These are phyloP conservation scores for Rhipidura dahli DNA, from an alignment of 2,113 vertebrate genomes.

Conservation along the genomic window DNA sequence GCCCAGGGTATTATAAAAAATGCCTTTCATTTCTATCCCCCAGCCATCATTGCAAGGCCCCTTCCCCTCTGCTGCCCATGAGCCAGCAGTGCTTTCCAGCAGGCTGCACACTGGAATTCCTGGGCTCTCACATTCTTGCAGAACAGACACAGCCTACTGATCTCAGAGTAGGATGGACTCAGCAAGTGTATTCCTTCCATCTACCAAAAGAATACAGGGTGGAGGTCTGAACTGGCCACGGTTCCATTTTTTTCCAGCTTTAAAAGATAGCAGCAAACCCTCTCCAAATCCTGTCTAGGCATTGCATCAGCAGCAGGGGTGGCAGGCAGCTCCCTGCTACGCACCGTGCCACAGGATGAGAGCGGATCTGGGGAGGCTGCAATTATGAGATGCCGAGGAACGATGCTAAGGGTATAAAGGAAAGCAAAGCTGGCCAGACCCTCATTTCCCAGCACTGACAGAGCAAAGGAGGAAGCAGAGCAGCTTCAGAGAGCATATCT, in stretches of 20 bases:
- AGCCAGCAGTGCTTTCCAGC: constrained; percentile 5
- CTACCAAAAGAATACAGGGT: not conserved
- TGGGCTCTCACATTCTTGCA: not conserved
- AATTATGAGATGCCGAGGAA: not conserved
- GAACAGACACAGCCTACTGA: not conserved
- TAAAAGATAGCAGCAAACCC: not conserved
- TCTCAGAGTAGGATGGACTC: not conserved
- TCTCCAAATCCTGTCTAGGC: not conserved
- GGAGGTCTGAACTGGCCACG: not conserved
- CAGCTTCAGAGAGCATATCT: not conserved
- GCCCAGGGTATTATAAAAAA: constrained; percentile 55
- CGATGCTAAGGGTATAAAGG: not conserved
- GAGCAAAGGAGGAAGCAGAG: not conserved
- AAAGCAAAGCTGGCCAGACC: not conserved
- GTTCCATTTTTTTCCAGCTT: not conserved
- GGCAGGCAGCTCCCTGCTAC: not conserved
- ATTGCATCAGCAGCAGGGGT: not conserved
- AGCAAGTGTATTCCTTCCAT: not conserved
- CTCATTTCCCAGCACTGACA: not conserved
- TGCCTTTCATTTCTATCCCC: constrained; percentile 39
- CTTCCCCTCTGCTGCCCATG: constrained; percentile 25
- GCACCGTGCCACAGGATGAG: not conserved
- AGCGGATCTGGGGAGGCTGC: not conserved
- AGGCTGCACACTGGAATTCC: constrained; percentile 16
- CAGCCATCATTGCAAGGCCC: not conserved